phyloP scores from a whole-genome alignment of 2,888 invertebrate species.

The Sarcophaga variegata region DNA sequence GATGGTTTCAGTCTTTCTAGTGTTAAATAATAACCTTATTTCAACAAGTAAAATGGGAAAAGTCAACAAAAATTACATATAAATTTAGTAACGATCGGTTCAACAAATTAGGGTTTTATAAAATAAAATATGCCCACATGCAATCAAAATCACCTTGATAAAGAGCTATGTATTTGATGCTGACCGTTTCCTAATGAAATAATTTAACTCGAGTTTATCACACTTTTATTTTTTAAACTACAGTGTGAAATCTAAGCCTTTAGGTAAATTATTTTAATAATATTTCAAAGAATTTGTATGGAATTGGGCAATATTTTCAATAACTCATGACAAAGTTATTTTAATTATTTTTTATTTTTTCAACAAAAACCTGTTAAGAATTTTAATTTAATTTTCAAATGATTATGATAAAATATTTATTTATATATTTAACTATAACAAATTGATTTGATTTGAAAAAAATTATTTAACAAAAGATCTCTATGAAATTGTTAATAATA shows the following conservation, averaged over 20 bases:
- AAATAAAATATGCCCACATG: too few species aligned
- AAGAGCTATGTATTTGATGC: too few species aligned
- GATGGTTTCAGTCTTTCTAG: too few species aligned
- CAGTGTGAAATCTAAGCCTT: not conserved
- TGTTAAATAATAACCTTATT: too few species aligned
- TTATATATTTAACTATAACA: not conserved
- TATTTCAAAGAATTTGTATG: not conserved
- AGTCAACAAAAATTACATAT: too few species aligned
- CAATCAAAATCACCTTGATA: too few species aligned
- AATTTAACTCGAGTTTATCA: not conserved
- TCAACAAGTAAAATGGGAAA: too few species aligned
- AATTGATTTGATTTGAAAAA: too few species aligned
- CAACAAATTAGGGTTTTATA: too few species aligned
- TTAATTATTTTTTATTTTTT: not conserved
- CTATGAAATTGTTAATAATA: conserved; percentile 9
- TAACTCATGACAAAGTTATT: not conserved
- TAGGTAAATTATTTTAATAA: not conserved
- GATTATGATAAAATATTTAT: not conserved
- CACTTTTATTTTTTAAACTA: not conserved
- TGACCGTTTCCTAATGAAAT: too few species aligned
- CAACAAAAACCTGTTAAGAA: not conserved
- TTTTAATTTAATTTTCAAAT: not conserved
- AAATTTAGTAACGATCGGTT: too few species aligned
- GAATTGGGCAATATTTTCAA: not conserved
- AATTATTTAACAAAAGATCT: not conserved